A percentile compares a stretch with the other conserved stretches of the same genome.
phyloP scores from a whole-genome alignment of 2,888 invertebrate genomes.

The Agrotis exclamationis region DNA sequence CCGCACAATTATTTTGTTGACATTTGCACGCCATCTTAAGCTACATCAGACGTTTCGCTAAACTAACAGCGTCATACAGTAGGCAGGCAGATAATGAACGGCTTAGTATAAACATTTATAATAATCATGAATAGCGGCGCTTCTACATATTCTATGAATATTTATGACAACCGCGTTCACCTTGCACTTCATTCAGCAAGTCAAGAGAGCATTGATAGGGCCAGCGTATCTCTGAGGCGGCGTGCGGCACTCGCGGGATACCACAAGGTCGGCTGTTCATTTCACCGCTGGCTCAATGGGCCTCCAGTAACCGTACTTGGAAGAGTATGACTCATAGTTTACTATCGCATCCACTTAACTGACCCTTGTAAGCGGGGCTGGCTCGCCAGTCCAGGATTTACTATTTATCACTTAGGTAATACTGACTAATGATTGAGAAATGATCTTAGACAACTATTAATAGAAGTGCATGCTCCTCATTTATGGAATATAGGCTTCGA shows the following conservation, averaged over 20 bases:
- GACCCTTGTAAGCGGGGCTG: not conserved
- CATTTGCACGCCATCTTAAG: not conserved
- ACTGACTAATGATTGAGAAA: not conserved
- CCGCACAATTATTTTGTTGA: not conserved
- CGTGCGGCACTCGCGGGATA: not conserved
- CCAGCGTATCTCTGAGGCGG: slow-evolving; percentile 3
- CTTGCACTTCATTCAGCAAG: slow-evolving; percentile 64
- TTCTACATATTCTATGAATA: slow-evolving; percentile 18
- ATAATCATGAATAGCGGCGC: slow-evolving; percentile 8
- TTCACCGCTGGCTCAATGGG: slow-evolving; percentile 50
- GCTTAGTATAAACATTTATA: slow-evolving; percentile 20
- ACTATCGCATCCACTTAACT: not conserved
- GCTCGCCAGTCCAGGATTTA: not conserved
- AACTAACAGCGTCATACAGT: slow-evolving; percentile 11
- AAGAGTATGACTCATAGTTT: slow-evolving; percentile 7
- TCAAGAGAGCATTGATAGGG: slow-evolving; percentile 59
- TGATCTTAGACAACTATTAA: not conserved
- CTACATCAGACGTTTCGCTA: slow-evolving; percentile 3
- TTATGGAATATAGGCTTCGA: too few species aligned
- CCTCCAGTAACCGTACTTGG: not conserved
- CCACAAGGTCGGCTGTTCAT: slow-evolving; percentile 56
- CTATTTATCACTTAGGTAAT: too few species aligned
- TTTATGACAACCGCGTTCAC: slow-evolving; percentile 44
- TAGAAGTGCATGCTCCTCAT: not conserved
- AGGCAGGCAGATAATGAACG: slow-evolving; percentile 17